phyloP scores from a whole-genome alignment of 1,140 invertebrate genomes.

The Drosophila bocki region DNA sequence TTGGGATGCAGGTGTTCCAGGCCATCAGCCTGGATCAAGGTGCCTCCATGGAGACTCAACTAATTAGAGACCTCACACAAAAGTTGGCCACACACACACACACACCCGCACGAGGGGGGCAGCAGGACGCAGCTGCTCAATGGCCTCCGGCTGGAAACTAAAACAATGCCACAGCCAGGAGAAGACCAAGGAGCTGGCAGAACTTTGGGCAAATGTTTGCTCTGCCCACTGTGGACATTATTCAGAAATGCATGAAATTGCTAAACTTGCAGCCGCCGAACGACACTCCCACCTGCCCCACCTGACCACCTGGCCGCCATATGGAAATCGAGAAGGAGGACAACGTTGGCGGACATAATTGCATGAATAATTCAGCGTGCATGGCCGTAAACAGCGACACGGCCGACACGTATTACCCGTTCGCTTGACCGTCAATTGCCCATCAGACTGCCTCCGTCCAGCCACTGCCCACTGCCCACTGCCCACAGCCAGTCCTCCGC shows the following conservation, averaged over 20 bases:
- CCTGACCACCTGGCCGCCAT: no score
- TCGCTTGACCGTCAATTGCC: constrained; percentile 48
- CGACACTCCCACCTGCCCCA: not conserved
- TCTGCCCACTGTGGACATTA: constrained; percentile 69
- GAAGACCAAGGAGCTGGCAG: constrained; percentile 8
- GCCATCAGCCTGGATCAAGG: constrained; percentile 30
- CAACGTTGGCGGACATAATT: constrained; percentile 49
- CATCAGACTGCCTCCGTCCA: constrained; percentile 22
- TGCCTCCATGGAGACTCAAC: constrained; percentile 20
- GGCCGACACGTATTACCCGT: constrained; percentile 48
- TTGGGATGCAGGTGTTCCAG: not conserved
- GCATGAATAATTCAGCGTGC: constrained; percentile 65
- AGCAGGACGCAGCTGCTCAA: constrained; percentile 36
- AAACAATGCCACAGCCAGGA: constrained; percentile 19
- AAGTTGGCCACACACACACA: constrained; percentile 32
- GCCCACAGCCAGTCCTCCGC: not conserved
- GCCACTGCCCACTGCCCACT: not conserved
- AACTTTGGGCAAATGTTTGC: constrained; percentile 74
- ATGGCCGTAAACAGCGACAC: constrained; percentile 42
- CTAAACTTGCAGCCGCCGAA: constrained; percentile 50
- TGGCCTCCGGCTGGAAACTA: constrained; percentile 18
- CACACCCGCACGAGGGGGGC: not conserved
- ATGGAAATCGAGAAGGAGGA: constrained; percentile 26
- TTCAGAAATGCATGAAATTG: constrained; percentile 79
- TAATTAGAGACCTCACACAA: constrained; percentile 42